Percentiles rank a stretch among this genome's conserved stretches.
These are phyloP conservation scores for Ophraella communa DNA, from an alignment of 2,888 invertebrate species.

Conservation along the genomic window DNA sequence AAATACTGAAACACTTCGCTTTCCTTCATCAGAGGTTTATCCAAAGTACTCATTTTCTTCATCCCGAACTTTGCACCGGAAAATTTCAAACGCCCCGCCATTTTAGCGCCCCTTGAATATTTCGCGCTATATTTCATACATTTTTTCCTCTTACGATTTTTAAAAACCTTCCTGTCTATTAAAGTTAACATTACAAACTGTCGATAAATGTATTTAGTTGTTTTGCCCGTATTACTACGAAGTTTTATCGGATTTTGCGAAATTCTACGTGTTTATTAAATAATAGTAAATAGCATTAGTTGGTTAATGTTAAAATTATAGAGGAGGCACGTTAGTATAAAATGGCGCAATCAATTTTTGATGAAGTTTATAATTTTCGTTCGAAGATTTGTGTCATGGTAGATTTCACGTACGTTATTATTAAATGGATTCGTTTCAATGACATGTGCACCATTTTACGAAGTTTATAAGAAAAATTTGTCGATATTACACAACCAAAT, in stretches of 20 bases:
- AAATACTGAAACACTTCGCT: conserved; percentile 47
- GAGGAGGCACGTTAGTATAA: conserved; percentile 5
- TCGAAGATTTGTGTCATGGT: conserved; percentile 25
- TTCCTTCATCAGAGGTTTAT: conserved; percentile 44
- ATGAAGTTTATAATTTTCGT: conserved; percentile 24
- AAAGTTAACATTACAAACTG: not conserved
- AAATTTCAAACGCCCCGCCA: conserved; percentile 45
- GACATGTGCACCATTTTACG: too few relatives aligned
- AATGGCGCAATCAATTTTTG: conserved; percentile 25
- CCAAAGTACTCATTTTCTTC: conserved; percentile 40
- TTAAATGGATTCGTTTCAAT: conserved; percentile 10
- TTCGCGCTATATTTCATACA: conserved; percentile 40
- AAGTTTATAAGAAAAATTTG: not conserved
- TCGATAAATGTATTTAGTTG: conserved; percentile 2
- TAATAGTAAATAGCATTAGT: conserved; percentile 27
- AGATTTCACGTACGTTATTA: conserved; percentile 6
- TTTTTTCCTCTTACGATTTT: conserved; percentile 29
- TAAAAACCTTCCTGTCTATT: not conserved
- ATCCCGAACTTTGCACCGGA: conserved; percentile 34
- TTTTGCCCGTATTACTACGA: conserved; percentile 10
- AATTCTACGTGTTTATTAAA: conserved; percentile 25
- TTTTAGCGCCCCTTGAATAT: conserved; percentile 42
- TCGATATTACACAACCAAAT: too few relatives aligned
- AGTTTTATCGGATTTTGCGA: conserved; percentile 30
- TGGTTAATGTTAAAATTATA: conserved; percentile 24